Percentiles rank a stretch among this genome's conserved stretches.
Conservation (phyloP, 2,888 invertebrate species). For the Sceliomorpha sp. region DNA sequence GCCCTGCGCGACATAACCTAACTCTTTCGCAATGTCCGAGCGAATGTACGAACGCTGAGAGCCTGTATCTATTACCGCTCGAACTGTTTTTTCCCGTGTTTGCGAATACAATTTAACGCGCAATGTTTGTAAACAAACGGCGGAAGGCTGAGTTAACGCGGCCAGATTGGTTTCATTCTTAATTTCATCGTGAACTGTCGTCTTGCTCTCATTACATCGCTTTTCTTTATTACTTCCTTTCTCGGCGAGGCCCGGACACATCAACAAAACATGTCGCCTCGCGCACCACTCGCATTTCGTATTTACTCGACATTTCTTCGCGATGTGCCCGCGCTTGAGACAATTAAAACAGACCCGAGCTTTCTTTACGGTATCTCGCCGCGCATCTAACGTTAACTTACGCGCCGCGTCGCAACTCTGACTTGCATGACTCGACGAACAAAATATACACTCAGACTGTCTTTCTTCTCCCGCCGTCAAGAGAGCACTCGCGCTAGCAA, state of each 20-base stretch:
- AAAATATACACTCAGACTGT: constrained; percentile 57
- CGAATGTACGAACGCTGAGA: constrained; percentile 59
- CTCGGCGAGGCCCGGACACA: constrained; percentile 55
- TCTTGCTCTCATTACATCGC: not conserved
- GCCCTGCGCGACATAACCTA: constrained; percentile 44
- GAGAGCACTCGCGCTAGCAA: too few relatives aligned
- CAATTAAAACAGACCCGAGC: constrained; percentile 61
- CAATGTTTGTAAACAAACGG: constrained; percentile 51
- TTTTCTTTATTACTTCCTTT: too few relatives aligned
- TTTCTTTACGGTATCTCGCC: constrained; percentile 33
- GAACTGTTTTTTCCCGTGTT: constrained; percentile 20
- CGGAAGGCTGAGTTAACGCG: too few relatives aligned
- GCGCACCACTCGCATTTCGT: constrained; percentile 60
- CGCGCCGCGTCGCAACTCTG: constrained; percentile 50
- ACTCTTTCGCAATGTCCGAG: constrained; percentile 28
- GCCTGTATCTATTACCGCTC: constrained; percentile 57
- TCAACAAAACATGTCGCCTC: constrained; percentile 55
- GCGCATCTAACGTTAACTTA: constrained; percentile 44
- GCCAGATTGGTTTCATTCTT: too few relatives aligned
- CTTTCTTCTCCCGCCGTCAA: too few relatives aligned
- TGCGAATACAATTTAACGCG: constrained; percentile 42
- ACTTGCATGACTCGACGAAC: constrained; percentile 45
- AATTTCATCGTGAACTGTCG: too few relatives aligned
- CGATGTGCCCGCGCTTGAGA: constrained; percentile 54
- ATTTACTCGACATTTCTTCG: constrained; percentile 51